Evolutionary conservation across 2,113 vertebrate genomes (phyloP).

Genomic region (Apeltes quadracus): DNA sequence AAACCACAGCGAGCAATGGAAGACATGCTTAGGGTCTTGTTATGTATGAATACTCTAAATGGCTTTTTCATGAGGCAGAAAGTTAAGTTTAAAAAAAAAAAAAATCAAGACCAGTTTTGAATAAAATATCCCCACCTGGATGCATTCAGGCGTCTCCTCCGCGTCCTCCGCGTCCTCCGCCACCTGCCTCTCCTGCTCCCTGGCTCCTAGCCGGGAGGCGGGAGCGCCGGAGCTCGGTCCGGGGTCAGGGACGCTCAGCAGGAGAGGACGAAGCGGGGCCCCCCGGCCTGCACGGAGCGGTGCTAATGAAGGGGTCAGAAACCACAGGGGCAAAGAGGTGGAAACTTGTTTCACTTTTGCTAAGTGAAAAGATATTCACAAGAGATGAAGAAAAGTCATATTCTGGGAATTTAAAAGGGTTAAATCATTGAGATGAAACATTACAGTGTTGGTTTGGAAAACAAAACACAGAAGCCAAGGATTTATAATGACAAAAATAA

Average conservation of each 20-base stretch:
- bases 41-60: background rate
- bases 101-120: background rate
- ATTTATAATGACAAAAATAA: conserved; percentile 34
- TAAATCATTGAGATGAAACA: conserved; percentile 19
- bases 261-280: conserved; percentile 55
- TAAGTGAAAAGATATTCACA: background rate
- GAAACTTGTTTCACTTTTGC: conserved; percentile 5
- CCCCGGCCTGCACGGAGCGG: conserved; percentile 30
- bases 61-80: background rate
- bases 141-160: background rate
- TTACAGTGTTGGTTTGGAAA: conserved; percentile 19
- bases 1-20: conserved; percentile 19
- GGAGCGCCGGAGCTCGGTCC: conserved; percentile 39
- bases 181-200: conserved; percentile 44
- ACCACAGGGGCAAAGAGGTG: conserved; percentile 33
- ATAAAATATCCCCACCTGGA: conserved; percentile 8
- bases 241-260: conserved; percentile 72
- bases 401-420: conserved; percentile 3
- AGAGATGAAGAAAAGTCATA: conserved; percentile 6
- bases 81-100: background rate
- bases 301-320: conserved; percentile 70
- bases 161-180: background rate
- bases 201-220: conserved; percentile 30
- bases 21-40: background rate
- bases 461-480: conserved; percentile 20